Conservation (phyloP, 1,140 invertebrate species). For the Drosophila bocki region DNA sequence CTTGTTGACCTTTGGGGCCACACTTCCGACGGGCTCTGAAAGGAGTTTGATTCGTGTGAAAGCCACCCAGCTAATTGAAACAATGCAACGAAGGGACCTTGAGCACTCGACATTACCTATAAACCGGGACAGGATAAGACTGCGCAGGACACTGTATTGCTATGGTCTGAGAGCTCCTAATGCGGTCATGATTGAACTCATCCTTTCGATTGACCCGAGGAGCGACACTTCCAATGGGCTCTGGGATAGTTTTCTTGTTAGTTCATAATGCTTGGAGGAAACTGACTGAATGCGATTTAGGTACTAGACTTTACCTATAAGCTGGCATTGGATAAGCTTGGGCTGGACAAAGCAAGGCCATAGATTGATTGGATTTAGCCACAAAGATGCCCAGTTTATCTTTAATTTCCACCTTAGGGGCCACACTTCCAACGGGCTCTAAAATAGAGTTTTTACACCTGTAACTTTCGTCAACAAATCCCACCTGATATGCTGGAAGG, state of each 20-base stretch:
- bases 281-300: slow-evolving; percentile 23
- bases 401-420: slow-evolving; percentile 88
- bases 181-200: slow-evolving; percentile 88
- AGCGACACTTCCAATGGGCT: slow-evolving; percentile 91
- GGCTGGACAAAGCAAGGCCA: slow-evolving; percentile 89
- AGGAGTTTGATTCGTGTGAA: background rate
- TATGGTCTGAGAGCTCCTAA: slow-evolving; percentile 77
- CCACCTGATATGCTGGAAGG: background rate
- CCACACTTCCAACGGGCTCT: slow-evolving; percentile 86
- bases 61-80: background rate
- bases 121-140: slow-evolving; percentile 88
- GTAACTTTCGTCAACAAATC: slow-evolving; percentile 48
- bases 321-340: slow-evolving; percentile 90
- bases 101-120: slow-evolving; percentile 86
- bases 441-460: slow-evolving; percentile 16
- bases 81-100: background rate
- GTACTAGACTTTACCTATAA: slow-evolving; percentile 85
- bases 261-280: background rate
- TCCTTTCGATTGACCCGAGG: slow-evolving; percentile 91
- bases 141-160: slow-evolving; percentile 89
- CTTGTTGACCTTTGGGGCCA: slow-evolving; percentile 88
- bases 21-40: slow-evolving; percentile 87
- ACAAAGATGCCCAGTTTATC: slow-evolving; percentile 85
- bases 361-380: slow-evolving; percentile 72
- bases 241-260: slow-evolving; percentile 83